A percentile compares a stretch with the other conserved stretches of the same genome.
Conservation (phyloP, 2,113 vertebrate species). For the Misgurnus mizolepis region DNA sequence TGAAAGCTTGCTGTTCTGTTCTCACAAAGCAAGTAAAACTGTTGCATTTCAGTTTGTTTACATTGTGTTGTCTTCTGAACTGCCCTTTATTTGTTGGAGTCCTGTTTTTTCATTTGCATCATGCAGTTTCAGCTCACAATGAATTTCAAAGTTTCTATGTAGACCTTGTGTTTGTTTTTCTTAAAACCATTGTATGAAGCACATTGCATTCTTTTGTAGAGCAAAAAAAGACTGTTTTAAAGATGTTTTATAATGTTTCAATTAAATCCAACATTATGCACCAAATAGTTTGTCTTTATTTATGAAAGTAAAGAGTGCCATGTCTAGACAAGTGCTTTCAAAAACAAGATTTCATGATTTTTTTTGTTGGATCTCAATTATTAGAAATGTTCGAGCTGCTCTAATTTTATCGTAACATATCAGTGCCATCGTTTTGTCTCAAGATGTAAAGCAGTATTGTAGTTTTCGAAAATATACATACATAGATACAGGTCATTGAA, state of each 20-base stretch:
- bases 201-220: constrained; percentile 24
- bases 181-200: neutral
- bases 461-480: too few species aligned
- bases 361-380: too few species aligned
- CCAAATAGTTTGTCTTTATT: neutral
- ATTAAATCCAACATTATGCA: constrained; percentile 32
- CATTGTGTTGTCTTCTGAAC: constrained; percentile 13
- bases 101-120: neutral
- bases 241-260: constrained; percentile 48
- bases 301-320: neutral
- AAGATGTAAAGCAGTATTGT: too few species aligned
- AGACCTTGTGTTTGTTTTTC: neutral
- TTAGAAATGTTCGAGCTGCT: too few species aligned
- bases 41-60: constrained; percentile 1
- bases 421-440: too few species aligned
- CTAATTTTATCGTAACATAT: too few species aligned
- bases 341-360: too few species aligned
- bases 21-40: constrained; percentile 21
- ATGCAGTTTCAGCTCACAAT: neutral
- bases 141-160: neutral
- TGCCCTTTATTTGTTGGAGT: neutral
- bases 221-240: constrained; percentile 22
- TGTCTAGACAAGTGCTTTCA: too few species aligned
- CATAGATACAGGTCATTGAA: too few species aligned
- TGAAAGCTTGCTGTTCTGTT: neutral